Evolutionary conservation across 1,140 invertebrate genomes (phyloP).

Genomic region (Heliconius nattereri): DNA sequence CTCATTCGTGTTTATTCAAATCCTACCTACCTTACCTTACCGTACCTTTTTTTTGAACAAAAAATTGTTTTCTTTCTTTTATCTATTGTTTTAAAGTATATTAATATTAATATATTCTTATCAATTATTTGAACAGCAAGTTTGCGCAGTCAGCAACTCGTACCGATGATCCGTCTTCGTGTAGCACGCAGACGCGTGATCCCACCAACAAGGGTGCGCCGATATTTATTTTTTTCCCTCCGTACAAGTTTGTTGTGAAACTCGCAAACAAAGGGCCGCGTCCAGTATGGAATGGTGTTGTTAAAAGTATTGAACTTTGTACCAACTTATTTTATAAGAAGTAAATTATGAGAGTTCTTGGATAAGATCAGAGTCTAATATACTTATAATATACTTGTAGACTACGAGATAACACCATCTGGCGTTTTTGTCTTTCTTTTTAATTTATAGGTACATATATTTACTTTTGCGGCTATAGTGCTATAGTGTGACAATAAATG

Average conservation of each 20-base stretch:
- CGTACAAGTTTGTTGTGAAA: constrained; percentile 65
- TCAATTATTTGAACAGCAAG: constrained; percentile 32
- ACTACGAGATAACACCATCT: neutral
- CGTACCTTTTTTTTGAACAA: no score
- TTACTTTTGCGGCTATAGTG: neutral
- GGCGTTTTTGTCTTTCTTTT: neutral
- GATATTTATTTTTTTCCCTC: constrained; percentile 71
- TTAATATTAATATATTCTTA: no score
- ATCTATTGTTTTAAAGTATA: no score
- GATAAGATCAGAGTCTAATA: neutral
- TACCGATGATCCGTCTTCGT: constrained; percentile 75
- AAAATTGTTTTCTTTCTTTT: no score
- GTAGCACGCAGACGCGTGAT: constrained; percentile 76
- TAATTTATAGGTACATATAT: neutral
- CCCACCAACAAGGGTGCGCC: constrained; percentile 73
- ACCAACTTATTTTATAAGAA: constrained; percentile 3
- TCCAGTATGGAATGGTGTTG: constrained; percentile 53
- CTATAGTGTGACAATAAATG: neutral
- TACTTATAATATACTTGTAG: neutral
- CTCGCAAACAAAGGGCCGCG: constrained; percentile 65
- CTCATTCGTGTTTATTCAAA: no score
- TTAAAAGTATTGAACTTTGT: constrained; percentile 46
- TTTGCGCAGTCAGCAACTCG: constrained; percentile 50
- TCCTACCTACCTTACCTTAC: no score
- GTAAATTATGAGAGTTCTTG: constrained; percentile 14